These are phyloP conservation scores for Arnoldichthys spilopterus DNA, from an alignment of 2,797 vertebrate genomes.

Conservation along the genomic window DNA sequence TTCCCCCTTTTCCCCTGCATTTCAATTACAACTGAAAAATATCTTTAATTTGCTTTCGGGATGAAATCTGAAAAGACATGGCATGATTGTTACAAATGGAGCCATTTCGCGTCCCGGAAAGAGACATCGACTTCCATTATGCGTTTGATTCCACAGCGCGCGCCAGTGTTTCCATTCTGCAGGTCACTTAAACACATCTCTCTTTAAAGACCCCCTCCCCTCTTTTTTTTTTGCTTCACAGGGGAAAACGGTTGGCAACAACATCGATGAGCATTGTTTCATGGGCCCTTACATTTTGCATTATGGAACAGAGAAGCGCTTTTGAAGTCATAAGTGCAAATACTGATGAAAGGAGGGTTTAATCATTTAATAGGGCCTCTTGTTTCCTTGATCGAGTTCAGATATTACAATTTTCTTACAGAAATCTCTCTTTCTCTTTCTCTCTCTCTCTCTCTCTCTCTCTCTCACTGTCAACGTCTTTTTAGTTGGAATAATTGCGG, in stretches of 20 bases:
- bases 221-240: not conserved
- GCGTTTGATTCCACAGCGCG: conserved; percentile 46
- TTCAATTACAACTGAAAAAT: conserved; percentile 50
- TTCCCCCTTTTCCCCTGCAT: conserved; percentile 21
- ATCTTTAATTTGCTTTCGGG: conserved; percentile 53
- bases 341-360: conserved; percentile 47
- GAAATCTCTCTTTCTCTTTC: conserved; percentile 65
- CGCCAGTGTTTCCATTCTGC: conserved; percentile 44
- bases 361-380: conserved; percentile 54
- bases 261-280: conserved; percentile 41
- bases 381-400: conserved; percentile 56
- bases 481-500: conserved; percentile 77
- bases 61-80: conserved; percentile 44
- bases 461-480: conserved; percentile 68
- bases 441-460: conserved; percentile 49
- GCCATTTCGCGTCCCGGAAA: conserved; percentile 46
- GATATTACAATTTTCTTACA: conserved; percentile 47
- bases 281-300: conserved; percentile 38
- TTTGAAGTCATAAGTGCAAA: conserved; percentile 47
- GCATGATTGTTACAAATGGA: conserved; percentile 55
- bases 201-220: conserved; percentile 18
- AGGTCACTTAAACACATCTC: conserved; percentile 46
- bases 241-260: not conserved
- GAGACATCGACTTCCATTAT: conserved; percentile 41
- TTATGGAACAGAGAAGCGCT: conserved; percentile 45